Evolutionary conservation across 2,113 vertebrate genomes (phyloP), one percentile per base, ranked within the genome.

Genomic region (Motacilla alba): DNA sequence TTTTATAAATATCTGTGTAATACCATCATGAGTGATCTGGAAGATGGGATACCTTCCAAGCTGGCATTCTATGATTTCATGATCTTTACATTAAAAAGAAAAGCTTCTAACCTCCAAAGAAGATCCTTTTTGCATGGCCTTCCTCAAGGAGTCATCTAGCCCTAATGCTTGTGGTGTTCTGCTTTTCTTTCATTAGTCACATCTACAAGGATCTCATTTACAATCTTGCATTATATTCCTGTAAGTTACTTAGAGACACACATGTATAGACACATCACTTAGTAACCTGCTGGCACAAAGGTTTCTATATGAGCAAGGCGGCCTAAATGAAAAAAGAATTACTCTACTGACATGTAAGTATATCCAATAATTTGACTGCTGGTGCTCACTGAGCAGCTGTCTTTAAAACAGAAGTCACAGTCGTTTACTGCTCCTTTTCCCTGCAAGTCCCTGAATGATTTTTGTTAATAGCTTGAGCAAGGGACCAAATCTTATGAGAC

Each of bases 401-500:
- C 55, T 77, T 89, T 63, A 68, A 81, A 47, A 53, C 18, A 83
- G 47, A 90, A 95, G 60, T 79, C 53, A 26, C 56, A 90, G 64
- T 44, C 18, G 44, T 83, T 94, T 95, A 37, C 72, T 88, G 80
- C 39, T 62, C 20, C 39, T 72, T 95, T 92, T 58, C 56, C 47
- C 49, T 68, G 43, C 58, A 95, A 80, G 33, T 81, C 55, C 23
- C 49, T 50, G 66, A 89, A 89, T 86, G 6, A 58, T 72, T 86
- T 84, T 89, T 94, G 83, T 68, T n/a, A 92, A 72, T 69, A 86
- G 19, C 72, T 96, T 6, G 28, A 85, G 52, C 47, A 85, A 84
- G 59, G 89, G 83, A 64, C 86, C 77, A 67, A 78, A 93, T 94
- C 83, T 88, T 70, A 63, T 59, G 77, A 86, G 82, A 89, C 27